Base-by-base conservation (phyloP, 1,140 invertebrate species). In the Ruditapes philippinarum region DNA sequence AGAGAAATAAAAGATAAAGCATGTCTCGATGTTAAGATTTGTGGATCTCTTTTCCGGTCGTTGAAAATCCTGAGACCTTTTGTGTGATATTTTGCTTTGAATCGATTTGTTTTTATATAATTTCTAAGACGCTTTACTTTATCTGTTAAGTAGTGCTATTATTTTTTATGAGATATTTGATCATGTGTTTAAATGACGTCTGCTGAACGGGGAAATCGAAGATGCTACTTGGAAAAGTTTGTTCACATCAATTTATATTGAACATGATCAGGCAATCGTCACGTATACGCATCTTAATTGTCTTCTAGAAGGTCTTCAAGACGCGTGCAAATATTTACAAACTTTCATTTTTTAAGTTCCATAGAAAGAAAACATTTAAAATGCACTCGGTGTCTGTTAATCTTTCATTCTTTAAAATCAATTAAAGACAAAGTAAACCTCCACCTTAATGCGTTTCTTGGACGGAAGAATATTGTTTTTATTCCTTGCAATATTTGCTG, bases 241-340 rank as follows among this genome's bases (percentile, higher is more conserved):
- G 45, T 54, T 78, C 45, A 4, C 17, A 40, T 19, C 45, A 5
- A 36, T 78, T 78, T 51, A 57, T 78, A 51, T 51, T 78, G 74
- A 78, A 54, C 33, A 51, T 42, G 45, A 28, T 19, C 12, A 25
- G 22, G 25, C 5, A 14, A 12, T 51, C 25, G 31, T 51, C 74
- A 78, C 74, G 74, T 54, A 45, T 78, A 45, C 1, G 28, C 42
- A 49, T 51, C 54, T 36, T 31, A 78, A 54, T 19, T 49, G 31
- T 78, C 74, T 78, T 54, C 28, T n/a, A 5, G 49, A 25, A 78
- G 74, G 28, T 78, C 45, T 51, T 78, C 45, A 38, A 70, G 65
- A 70, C 22, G 65, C 28, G 9, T 4, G 7, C 33, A 78, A 78
- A 78, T 78, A 78, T 78, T 78, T 78, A 54, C 74, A 36, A 1